phyloP scores from a whole-genome alignment of 2,888 invertebrate species.

The Conomelus anceps region DNA sequence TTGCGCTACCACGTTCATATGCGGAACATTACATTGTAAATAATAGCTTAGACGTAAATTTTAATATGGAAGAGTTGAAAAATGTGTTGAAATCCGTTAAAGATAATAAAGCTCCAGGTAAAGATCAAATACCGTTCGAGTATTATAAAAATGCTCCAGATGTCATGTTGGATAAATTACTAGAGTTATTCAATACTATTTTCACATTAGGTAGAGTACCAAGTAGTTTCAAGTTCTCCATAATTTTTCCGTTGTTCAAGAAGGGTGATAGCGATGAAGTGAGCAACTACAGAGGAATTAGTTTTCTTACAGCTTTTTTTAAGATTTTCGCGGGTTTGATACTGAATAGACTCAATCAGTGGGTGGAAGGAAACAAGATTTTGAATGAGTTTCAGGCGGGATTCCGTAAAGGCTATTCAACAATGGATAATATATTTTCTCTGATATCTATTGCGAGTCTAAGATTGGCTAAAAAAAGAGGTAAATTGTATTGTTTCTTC shows the following conservation, averaged over 20 bases:
- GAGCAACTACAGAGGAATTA: slow-evolving; percentile 20
- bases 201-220: slow-evolving; percentile 15
- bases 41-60: background rate
- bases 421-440: slow-evolving; percentile 27
- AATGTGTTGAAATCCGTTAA: background rate
- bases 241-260: slow-evolving; percentile 23
- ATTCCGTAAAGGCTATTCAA: slow-evolving; percentile 24
- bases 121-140: slow-evolving; percentile 20
- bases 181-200: slow-evolving; percentile 14
- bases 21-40: background rate
- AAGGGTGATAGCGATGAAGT: slow-evolving; percentile 16
- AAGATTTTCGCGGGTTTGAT: slow-evolving; percentile 22
- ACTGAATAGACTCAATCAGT: slow-evolving; percentile 11
- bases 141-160: slow-evolving; percentile 16
- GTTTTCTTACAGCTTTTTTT: slow-evolving; percentile 8
- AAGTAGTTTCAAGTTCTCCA: slow-evolving; percentile 1
- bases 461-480: slow-evolving; percentile 16
- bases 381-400: slow-evolving; percentile 29
- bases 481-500: slow-evolving; percentile 24
- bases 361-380: slow-evolving; percentile 19
- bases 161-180: background rate
- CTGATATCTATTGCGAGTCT: slow-evolving; percentile 24
- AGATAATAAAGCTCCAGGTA: slow-evolving; percentile 13
- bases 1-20: background rate
- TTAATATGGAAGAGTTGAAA: background rate